Base-by-base conservation (phyloP, 1,140 invertebrate species). In the Zophobas atratus region DNA sequence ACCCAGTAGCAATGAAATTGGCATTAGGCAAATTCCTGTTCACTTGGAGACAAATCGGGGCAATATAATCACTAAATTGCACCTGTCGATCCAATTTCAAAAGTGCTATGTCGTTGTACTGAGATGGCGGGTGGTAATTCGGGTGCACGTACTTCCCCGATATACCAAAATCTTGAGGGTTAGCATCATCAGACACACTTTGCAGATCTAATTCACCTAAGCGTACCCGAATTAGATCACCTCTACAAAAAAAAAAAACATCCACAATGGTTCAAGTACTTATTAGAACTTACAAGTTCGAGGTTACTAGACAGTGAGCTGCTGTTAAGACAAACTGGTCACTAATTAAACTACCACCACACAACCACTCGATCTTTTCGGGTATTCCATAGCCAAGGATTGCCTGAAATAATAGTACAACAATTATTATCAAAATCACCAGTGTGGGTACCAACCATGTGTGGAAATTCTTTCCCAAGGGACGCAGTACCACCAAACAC, bases 51-150 rank as follows among this genome's bases (percentile, higher is more conserved):
- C 86, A 91, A 38, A 85, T 87, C 55, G 87, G 89, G 60, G 85
- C 83, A 1, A 88, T 83, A 41, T 84, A 84, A 3, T 81, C 33
- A 76, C 81, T 85, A 36, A 89, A 82, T 4, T 81, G 80, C 4
- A 86, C 80, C 1, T 85, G 81, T 43, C 60, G 80, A 46, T 83
- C 82, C 39, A 91, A 71, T 79, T 85, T 86, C 1, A 90, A 49
- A 33, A 90, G 78, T 0, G 87, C 89, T 43, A 91, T 82, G 43
- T 72, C 81, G 75, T 72, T 82, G 70, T 90, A 89, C 34, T 82
- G 82, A 0, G 79, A 76, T 0, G 86, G 86, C 32, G 79, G 49
- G 38, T 83, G 81, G 77, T 89, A 89, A 32, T 86, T 72, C 0
- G 88, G 86, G 77, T 87, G 84, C 5, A 73, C 76, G 41, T 86